Evolutionary conservation across 1,140 invertebrate genomes (phyloP).

Genomic region (Cydia strobilella): DNA sequence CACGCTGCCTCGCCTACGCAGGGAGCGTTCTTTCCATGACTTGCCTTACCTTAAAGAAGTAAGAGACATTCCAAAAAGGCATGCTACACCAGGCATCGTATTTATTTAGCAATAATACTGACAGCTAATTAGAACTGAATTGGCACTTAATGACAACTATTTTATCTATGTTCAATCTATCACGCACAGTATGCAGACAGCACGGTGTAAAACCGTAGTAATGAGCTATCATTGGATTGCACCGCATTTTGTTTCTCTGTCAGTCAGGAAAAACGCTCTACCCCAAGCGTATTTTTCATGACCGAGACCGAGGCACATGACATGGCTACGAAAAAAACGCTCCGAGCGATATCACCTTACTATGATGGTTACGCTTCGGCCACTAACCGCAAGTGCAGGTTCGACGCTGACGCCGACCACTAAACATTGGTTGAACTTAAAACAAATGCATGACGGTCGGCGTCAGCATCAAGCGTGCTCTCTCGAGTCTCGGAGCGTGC

Average conservation of each 20-base stretch:
- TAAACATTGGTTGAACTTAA: too few species aligned
- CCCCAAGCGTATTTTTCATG: too few species aligned
- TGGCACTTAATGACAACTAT: slow-evolving; percentile 11
- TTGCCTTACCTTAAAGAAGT: slow-evolving; percentile 84
- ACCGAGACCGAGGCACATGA: too few species aligned
- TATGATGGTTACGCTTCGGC: too few species aligned
- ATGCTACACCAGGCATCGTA: slow-evolving; percentile 44
- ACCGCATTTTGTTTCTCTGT: not conserved
- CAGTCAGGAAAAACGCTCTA: too few species aligned
- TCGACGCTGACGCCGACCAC: too few species aligned
- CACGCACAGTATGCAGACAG: slow-evolving; percentile 23
- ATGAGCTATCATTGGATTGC: not conserved
- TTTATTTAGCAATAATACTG: slow-evolving; percentile 15
- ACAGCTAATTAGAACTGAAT: slow-evolving; percentile 17
- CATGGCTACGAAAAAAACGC: too few species aligned
- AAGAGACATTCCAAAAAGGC: slow-evolving; percentile 71
- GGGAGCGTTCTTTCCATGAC: slow-evolving; percentile 87
- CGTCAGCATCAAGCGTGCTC: too few species aligned
- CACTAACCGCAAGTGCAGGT: too few species aligned
- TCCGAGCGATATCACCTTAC: too few species aligned
- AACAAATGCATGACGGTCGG: too few species aligned
- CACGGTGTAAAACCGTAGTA: slow-evolving; percentile 7
- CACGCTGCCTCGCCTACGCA: slow-evolving; percentile 84
- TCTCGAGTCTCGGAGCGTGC: too few species aligned
- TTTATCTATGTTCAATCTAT: not conserved